phyloP scores from a whole-genome alignment of 2,113 vertebrate species.

The Plestiodon gilberti region DNA sequence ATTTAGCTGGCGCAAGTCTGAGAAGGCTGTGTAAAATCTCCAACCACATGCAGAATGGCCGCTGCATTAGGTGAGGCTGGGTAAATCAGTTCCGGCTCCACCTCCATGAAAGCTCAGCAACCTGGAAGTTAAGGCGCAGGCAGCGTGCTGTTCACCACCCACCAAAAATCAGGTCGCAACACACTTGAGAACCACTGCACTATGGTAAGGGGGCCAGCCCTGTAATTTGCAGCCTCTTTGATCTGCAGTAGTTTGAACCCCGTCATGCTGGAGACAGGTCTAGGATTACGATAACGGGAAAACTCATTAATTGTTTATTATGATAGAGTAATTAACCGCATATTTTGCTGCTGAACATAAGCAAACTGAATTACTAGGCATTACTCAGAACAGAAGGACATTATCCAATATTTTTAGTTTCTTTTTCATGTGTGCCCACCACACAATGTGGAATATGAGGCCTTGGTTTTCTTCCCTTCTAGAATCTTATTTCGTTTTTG shows the following conservation, averaged over 20 bases:
- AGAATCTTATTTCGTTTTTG: constrained; percentile 35
- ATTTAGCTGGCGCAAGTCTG: too few species aligned
- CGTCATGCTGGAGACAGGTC: neutral
- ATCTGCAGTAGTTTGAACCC: neutral
- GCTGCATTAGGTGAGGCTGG: too few species aligned
- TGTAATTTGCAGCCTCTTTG: neutral
- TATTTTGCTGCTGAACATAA: neutral
- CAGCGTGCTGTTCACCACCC: too few species aligned
- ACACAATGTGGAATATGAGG: neutral
- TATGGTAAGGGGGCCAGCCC: too few species aligned
- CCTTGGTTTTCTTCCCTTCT: constrained; percentile 35
- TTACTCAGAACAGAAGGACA: constrained; percentile 17
- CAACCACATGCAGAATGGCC: too few species aligned
- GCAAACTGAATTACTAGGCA: constrained; percentile 27
- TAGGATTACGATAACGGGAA: constrained; percentile 13
- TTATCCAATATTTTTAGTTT: constrained; percentile 21
- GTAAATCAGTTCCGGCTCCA: too few species aligned
- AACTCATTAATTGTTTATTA: constrained; percentile 38
- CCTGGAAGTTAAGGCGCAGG: too few species aligned
- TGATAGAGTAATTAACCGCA: constrained; percentile 32
- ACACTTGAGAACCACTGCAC: too few species aligned
- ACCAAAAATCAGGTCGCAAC: too few species aligned
- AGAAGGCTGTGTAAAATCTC: too few species aligned
- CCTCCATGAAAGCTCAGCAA: too few species aligned
- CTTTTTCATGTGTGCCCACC: neutral